phyloP scores from a whole-genome alignment of 2,888 invertebrate genomes.

The Crematogaster levior region DNA sequence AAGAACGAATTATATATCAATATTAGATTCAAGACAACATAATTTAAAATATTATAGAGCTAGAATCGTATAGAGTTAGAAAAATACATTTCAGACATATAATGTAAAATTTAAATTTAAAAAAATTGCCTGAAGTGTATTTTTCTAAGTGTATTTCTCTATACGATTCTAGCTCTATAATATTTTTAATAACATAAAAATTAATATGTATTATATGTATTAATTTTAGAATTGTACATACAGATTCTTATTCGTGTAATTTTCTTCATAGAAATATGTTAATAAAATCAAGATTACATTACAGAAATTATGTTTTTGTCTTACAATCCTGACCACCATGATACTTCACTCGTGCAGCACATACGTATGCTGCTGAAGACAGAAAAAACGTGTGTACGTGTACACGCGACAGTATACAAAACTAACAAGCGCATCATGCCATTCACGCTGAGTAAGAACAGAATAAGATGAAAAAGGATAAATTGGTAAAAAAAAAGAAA shows the following conservation, averaged over 20 bases:
- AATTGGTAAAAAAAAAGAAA: constrained; percentile 15
- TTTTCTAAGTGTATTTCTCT: neutral
- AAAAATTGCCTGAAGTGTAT: neutral
- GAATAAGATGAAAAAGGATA: neutral
- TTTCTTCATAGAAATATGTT: neutral
- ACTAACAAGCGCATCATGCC: neutral
- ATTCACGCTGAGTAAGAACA: constrained; percentile 13
- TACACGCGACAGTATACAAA: neutral
- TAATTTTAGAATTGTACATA: too few species aligned
- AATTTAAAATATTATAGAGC: neutral
- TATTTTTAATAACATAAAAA: neutral
- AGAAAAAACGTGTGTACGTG: neutral
- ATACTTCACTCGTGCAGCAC: neutral
- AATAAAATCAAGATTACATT: constrained; percentile 1
- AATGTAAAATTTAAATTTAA: neutral
- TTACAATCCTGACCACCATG: neutral
- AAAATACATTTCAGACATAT: neutral
- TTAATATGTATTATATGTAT: neutral
- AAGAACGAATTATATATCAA: neutral
- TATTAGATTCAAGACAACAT: neutral
- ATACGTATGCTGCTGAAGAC: neutral
- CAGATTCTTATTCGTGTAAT: neutral
- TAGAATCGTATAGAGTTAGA: neutral
- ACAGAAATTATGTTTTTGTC: constrained; percentile 8
- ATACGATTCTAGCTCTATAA: neutral